Evolutionary conservation across 2,113 vertebrate genomes (phyloP).

Genomic region (Collichthys lucidus): DNA sequence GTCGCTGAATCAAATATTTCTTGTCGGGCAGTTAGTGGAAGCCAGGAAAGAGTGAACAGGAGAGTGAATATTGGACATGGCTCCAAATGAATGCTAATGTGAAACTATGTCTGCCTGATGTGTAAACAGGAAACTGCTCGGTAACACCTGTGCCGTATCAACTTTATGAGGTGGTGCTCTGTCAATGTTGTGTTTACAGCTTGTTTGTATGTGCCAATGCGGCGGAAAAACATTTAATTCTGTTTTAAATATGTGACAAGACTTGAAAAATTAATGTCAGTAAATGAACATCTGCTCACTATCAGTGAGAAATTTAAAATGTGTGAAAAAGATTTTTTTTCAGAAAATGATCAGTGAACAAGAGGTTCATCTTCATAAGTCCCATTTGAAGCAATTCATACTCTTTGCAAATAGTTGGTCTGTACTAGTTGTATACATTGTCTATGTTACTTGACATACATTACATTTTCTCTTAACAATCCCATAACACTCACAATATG

Average conservation of each 20-base stretch:
- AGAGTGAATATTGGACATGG: neutral
- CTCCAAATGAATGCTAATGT: neutral
- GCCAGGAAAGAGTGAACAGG: neutral
- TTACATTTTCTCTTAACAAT: neutral
- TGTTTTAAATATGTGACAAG: neutral
- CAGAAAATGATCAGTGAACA: neutral
- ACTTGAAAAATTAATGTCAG: neutral
- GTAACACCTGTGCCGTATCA: too few species aligned
- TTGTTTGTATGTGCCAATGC: neutral
- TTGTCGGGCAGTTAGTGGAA: neutral
- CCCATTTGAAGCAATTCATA: neutral
- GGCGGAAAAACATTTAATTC: neutral
- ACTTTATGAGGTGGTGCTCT: neutral
- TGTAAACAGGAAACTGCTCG: too few species aligned
- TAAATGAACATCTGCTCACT: neutral
- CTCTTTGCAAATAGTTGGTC: neutral
- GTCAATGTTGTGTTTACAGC: neutral
- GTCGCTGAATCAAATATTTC: neutral
- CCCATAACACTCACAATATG: neutral
- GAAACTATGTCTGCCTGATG: too few species aligned
- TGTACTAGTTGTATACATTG: neutral
- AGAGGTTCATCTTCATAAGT: neutral
- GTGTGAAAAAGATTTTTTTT: too few species aligned
- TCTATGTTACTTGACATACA: neutral
- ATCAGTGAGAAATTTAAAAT: neutral